A percentile compares a stretch with the other conserved stretches of the same genome.
phyloP scores from a whole-genome alignment of 1,140 invertebrate species.

The Oppia nitens region DNA sequence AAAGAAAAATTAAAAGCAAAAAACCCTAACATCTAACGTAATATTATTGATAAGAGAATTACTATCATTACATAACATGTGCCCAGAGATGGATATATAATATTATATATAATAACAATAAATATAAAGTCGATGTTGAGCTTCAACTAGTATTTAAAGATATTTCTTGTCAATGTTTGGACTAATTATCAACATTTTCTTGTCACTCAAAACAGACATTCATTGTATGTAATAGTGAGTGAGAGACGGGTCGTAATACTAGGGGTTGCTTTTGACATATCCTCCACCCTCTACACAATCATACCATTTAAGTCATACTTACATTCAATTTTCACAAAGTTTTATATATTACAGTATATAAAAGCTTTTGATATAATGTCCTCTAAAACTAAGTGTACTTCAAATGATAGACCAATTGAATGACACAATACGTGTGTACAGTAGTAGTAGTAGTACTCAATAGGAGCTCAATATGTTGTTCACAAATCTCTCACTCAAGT shows the following conservation, averaged over 20 bases:
- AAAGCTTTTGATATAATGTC: neutral
- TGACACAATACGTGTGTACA: neutral
- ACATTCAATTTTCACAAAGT: too few relatives aligned
- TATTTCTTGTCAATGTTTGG: neutral
- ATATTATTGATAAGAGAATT: neutral
- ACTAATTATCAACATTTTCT: conserved; percentile 3
- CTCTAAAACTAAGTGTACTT: neutral
- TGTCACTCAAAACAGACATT: too few relatives aligned
- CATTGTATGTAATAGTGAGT: too few relatives aligned
- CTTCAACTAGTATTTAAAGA: neutral
- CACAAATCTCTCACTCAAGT: neutral
- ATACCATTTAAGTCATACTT: neutral
- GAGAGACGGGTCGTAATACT: neutral
- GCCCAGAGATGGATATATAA: neutral
- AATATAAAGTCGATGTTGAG: neutral
- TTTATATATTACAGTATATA: too few relatives aligned
- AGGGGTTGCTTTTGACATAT: neutral
- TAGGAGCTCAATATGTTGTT: neutral
- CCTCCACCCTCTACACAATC: neutral
- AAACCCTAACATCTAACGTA: too few relatives aligned
- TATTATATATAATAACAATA: neutral
- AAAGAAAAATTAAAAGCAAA: too few relatives aligned
- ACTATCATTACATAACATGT: neutral
- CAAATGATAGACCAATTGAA: neutral
- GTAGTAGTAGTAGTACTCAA: neutral